Evolutionary conservation across 2,888 invertebrate species (phyloP).

Genomic region (Galerucella nymphaeae): DNA sequence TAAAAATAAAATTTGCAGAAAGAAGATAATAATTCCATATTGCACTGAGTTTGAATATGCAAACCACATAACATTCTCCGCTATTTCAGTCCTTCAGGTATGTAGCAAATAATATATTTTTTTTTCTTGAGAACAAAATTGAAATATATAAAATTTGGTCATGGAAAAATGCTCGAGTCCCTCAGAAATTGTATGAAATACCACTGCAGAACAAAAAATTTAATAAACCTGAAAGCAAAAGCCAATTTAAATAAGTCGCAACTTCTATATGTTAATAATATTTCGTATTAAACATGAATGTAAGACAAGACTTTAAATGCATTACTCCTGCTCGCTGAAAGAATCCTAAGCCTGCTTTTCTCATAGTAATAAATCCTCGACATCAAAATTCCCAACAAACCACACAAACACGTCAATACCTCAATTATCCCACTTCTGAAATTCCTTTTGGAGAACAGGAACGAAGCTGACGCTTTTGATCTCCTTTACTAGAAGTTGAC

Average conservation of each 20-base stretch:
- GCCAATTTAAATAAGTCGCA: background rate
- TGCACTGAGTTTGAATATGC: no score
- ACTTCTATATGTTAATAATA: background rate
- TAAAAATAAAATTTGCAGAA: no score
- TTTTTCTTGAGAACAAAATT: no score
- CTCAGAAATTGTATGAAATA: background rate
- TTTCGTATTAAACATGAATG: conserved; percentile 1
- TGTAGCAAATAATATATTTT: no score
- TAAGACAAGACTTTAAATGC: conserved; percentile 10
- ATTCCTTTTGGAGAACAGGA: background rate
- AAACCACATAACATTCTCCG: no score
- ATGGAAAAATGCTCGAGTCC: no score
- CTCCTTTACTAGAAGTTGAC: background rate
- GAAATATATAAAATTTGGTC: no score
- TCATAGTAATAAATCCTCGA: conserved; percentile 10
- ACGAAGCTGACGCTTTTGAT: background rate
- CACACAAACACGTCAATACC: conserved; percentile 23
- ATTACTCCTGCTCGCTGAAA: background rate
- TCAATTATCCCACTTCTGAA: conserved; percentile 25
- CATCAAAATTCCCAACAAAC: conserved; percentile 25
- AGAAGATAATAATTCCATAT: no score
- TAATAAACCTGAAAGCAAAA: conserved; percentile 9
- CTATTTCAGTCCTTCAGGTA: no score
- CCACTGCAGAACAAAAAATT: conserved; percentile 6
- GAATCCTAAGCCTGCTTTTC: conserved; percentile 12